Percentiles rank a stretch among this genome's conserved stretches.
phyloP scores from a whole-genome alignment of 1,140 invertebrate species.

The Sogatella furcifera region DNA sequence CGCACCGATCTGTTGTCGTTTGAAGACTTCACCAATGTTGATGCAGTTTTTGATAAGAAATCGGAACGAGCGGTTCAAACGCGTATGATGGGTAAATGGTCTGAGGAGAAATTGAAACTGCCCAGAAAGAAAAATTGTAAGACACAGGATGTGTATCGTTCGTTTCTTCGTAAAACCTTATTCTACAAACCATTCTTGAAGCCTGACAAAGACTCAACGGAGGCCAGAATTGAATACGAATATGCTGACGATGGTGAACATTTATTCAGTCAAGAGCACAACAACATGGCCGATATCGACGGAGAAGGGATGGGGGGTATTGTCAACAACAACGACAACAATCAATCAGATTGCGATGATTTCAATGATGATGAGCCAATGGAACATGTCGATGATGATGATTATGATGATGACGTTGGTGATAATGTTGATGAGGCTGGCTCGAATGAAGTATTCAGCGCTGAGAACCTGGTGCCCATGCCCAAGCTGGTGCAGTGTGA shows the following conservation, averaged over 20 bases:
- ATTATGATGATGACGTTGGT: too few relatives aligned
- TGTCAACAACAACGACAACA: too few relatives aligned
- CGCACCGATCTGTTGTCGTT: not conserved
- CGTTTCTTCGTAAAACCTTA: not conserved
- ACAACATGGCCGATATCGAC: too few relatives aligned
- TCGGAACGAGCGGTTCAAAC: not conserved
- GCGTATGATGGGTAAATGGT: not conserved
- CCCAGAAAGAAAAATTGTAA: not conserved
- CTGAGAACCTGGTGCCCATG: too few relatives aligned
- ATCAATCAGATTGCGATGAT: too few relatives aligned
- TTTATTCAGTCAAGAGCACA: not conserved
- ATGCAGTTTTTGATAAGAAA: not conserved
- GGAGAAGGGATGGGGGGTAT: too few relatives aligned
- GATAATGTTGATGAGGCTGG: too few relatives aligned
- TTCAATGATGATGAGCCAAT: too few relatives aligned
- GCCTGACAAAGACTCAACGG: not conserved
- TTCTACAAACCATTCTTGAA: not conserved
- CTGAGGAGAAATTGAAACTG: not conserved
- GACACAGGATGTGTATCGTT: not conserved
- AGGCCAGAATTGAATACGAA: not conserved
- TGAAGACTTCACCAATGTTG: not conserved
- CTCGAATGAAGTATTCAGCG: too few relatives aligned
- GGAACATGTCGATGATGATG: too few relatives aligned
- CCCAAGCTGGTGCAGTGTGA: not conserved
- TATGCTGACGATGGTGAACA: not conserved